Evolutionary conservation across 1,140 invertebrate genomes (phyloP), one percentile per base, ranked within the genome.

Genomic region (Condylostylus longicornis): DNA sequence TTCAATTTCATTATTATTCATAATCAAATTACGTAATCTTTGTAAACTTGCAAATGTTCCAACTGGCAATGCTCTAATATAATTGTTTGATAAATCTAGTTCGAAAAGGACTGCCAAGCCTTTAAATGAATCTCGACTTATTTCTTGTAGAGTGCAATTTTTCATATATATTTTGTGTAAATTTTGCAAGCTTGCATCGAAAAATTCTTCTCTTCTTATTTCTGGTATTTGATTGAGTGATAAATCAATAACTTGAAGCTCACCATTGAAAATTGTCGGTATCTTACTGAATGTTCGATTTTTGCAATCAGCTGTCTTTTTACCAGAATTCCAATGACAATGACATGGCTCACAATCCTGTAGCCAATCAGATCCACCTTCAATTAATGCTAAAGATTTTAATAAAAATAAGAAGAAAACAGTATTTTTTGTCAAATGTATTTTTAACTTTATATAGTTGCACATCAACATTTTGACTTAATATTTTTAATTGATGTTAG

Each of bases 61-160:
- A 0, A 74, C 69, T 32, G 80, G 66, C 8, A 91, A 56, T 2
- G 64, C 69, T 20, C 63, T 65, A 5, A 93, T 73, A 2, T 67
- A 64, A 51, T 93, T 93, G 39, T 69, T 67, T 1, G 82, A 83
- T 30, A 91, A 60, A 54, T 93, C 83, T 21, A 93, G 62, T 58
- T 90, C 83, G 21, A 88, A 82, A 28, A 91, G 66, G 38, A 87
- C 79, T 30, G 69, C 68, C 13, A 91, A 65, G 2, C 75, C 75
- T 37, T 68, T 71, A 46, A 91, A 80, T 1, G 83, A 80, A 37
- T 74, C 70, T 18, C 70, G 69, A 43, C 83, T 66, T 6, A 91
- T 66, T 5, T 66, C 63, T 40, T 71, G 63, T 6, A 91, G 70
- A 36, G 71, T 70, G 52, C 82, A 85, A 44, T 80, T 74, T 41